Conservation (phyloP, 2,113 vertebrate species). For the Panthera uncia region DNA sequence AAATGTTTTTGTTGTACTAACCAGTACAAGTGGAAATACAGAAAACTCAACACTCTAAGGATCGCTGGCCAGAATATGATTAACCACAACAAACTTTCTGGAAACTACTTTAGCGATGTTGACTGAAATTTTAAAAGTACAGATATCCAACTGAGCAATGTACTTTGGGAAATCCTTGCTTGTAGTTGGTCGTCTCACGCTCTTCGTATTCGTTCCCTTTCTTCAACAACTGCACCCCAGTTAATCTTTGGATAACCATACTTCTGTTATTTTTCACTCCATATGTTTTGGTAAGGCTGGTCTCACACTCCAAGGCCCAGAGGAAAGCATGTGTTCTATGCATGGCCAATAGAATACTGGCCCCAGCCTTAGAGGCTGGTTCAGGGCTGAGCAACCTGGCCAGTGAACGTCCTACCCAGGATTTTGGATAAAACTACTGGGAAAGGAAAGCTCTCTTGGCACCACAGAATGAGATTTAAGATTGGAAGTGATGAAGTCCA, state of each 20-base stretch:
- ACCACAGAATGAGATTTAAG: background rate
- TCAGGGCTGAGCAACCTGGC: background rate
- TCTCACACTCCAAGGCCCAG: background rate
- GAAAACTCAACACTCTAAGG: background rate
- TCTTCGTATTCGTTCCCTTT: background rate
- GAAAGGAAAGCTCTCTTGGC: background rate
- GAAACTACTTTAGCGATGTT: background rate
- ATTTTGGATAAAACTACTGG: background rate
- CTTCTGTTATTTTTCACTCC: background rate
- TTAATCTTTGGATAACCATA: background rate
- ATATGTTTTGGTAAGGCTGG: background rate
- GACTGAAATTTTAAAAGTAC: background rate
- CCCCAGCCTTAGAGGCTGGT: background rate
- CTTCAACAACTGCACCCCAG: background rate
- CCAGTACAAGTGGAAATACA: background rate
- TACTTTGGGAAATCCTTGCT: background rate
- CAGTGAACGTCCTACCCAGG: background rate
- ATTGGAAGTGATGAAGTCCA: background rate
- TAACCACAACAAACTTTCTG: background rate
- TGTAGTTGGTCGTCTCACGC: background rate
- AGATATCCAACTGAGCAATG: background rate
- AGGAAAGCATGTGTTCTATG: background rate
- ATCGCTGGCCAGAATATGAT: background rate
- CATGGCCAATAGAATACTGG: background rate
- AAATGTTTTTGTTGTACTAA: background rate